Conservation (phyloP, 1,140 invertebrate species). For the Tribolium madens region DNA sequence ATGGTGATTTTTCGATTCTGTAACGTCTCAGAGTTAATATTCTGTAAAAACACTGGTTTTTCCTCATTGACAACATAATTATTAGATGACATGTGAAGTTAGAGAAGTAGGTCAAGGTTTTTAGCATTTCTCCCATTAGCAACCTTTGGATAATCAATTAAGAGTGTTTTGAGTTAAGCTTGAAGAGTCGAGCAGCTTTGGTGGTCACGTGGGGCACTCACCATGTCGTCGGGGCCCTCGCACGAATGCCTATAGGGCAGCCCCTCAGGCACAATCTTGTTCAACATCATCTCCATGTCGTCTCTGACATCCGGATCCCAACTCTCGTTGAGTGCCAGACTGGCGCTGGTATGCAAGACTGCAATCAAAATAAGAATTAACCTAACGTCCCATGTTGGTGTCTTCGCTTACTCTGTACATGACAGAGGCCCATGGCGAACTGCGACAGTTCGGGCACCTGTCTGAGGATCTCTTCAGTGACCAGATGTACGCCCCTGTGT, state of each 20-base stretch:
- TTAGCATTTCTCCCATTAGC: too few species aligned
- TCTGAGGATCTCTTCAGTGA: slow-evolving; percentile 94
- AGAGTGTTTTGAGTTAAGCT: too few species aligned
- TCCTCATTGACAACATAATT: too few species aligned
- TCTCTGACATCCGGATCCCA: slow-evolving; percentile 97
- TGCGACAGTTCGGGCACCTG: slow-evolving; percentile 93
- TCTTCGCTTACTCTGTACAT: slow-evolving; percentile 90
- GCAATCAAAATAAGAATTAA: slow-evolving; percentile 54
- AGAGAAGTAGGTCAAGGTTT: too few species aligned
- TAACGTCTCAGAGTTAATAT: too few species aligned
- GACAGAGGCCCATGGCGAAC: slow-evolving; percentile 93
- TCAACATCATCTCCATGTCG: slow-evolving; percentile 99
- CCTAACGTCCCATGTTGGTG: slow-evolving; percentile 19
- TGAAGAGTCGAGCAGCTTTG: not conserved
- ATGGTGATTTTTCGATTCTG: too few species aligned
- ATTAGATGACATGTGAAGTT: too few species aligned
- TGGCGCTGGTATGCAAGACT: slow-evolving; percentile 98
- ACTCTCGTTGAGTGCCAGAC: slow-evolving; percentile 96
- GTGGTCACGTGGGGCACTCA: slow-evolving; percentile 67
- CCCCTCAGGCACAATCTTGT: slow-evolving; percentile 97
- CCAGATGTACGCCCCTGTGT: slow-evolving; percentile 93
- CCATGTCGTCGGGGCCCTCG: slow-evolving; percentile 99
- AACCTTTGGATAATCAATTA: too few species aligned
- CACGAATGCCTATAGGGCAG: slow-evolving; percentile 95
- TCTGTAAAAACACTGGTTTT: too few species aligned